phyloP scores from a whole-genome alignment of 2,888 invertebrate species.

The Cataglyphis altisquamis region DNA sequence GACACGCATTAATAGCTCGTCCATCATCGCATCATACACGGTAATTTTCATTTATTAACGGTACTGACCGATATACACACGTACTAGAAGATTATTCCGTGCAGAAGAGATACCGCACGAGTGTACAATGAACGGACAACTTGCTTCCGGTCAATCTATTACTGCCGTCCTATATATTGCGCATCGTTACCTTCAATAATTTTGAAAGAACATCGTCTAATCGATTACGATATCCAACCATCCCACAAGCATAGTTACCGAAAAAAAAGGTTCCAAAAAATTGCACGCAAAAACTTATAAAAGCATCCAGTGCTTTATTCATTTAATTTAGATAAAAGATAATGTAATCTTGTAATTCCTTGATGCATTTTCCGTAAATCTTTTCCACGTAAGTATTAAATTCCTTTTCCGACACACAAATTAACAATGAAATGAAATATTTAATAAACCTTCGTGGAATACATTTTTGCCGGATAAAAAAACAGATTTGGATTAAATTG shows the following conservation, averaged over 20 bases:
- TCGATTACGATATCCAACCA: constrained; percentile 30
- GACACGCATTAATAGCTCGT: neutral
- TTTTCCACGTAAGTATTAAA: neutral
- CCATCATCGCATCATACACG: neutral
- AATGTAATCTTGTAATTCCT: neutral
- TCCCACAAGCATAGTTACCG: constrained; percentile 32
- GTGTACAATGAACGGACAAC: constrained; percentile 46
- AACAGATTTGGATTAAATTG: constrained; percentile 13
- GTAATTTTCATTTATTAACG: constrained; percentile 40
- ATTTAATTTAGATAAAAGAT: neutral
- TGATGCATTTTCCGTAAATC: neutral
- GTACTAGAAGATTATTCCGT: constrained; percentile 48
- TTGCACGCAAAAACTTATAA: neutral
- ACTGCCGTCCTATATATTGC: constrained; percentile 36
- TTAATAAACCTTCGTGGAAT: neutral
- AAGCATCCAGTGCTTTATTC: neutral
- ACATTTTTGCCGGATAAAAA: neutral
- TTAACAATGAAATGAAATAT: constrained; percentile 24
- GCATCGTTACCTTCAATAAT: constrained; percentile 45
- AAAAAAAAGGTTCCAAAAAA: neutral
- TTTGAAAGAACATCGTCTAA: constrained; percentile 43
- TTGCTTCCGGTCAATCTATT: constrained; percentile 64
- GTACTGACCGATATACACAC: neutral
- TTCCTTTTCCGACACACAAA: neutral
- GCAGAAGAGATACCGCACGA: constrained; percentile 51